Percentiles rank a stretch among this genome's conserved stretches.
Conservation (phyloP, 2,888 invertebrate species). For the Mystacides longicornis region DNA sequence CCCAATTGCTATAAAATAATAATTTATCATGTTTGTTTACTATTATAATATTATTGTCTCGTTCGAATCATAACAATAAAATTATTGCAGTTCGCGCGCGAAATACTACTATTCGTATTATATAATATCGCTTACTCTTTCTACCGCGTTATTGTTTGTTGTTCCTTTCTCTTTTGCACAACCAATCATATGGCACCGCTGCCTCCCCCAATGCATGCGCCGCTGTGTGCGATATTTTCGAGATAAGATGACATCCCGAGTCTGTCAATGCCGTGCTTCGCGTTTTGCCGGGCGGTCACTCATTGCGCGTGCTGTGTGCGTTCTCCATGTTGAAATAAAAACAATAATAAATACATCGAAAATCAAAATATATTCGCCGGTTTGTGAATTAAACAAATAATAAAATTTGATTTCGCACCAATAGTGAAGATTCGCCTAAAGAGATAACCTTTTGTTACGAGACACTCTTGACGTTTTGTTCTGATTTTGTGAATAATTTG, state of each 20-base stretch:
- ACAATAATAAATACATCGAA: not conserved
- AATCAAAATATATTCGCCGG: not conserved
- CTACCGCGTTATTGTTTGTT: not conserved
- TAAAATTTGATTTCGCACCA: not conserved
- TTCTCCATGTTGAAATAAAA: not conserved
- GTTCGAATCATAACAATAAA: not conserved
- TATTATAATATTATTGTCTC: not conserved
- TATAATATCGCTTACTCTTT: too few relatives aligned
- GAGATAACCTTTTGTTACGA: not conserved
- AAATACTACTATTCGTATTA: too few relatives aligned
- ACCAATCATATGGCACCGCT: not conserved
- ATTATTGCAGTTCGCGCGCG: not conserved
- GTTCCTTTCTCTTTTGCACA: not conserved
- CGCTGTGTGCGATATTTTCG: not conserved
- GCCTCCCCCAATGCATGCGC: slow-evolving; percentile 3
- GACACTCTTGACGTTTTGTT: not conserved
- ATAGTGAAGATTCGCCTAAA: not conserved
- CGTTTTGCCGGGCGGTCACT: not conserved
- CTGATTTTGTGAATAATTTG: not conserved
- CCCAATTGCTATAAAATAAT: not conserved
- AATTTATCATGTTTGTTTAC: not conserved
- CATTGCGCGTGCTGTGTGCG: not conserved
- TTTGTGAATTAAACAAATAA: not conserved
- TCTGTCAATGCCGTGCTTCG: not conserved
- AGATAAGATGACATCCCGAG: slow-evolving; percentile 1